Base-by-base conservation (phyloP, 2,797 vertebrate genomes). In the Pampus argenteus region DNA sequence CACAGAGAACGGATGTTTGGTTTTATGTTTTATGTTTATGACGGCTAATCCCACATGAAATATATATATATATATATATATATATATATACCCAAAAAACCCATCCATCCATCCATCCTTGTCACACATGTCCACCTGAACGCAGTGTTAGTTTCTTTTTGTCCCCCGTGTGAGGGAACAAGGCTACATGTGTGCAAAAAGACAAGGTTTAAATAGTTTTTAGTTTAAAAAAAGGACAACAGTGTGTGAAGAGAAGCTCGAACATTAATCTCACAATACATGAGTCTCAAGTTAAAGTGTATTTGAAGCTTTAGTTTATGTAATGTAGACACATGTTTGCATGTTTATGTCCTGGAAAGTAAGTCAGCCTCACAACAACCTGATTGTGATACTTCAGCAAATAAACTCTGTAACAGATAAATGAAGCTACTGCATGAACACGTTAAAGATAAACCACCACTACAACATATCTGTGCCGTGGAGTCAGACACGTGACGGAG, bases 151-250 rank as follows among this genome's bases (percentile, higher is more conserved):
- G 67, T 66, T 61, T 73, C 29, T 45, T 3, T 38, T 44, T 63
- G 28, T 42, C 28, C 52, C 38, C 22, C 5, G 1, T 20, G 23
- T 15, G 5, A 69, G n/a, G 73, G 44, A 38, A 76, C 79, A n/a
- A 79, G 79, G 85, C 86, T 88, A 90, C 85, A 86, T 44, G 65
- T 86, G 83, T 78, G 80, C 74, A 87, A 86, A 73, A 55, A 1
- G 2, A 44, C 34, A 28, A 11, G 20, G 5, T 60, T 78, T 56
- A 55, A 72, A 63, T 47, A 25, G 40, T 56, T 72, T 66, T 71
- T 55, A 75, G 75, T 81, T 73, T 45, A 61, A 81, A 62, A 71
- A 9, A 50, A 9, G 34, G 57, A 42, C 22, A 3, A 2, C 11
- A 13, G 26, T 36, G 18, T 20, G 48, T 25, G 9, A 20, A 73